phyloP scores from a whole-genome alignment of 2,797 vertebrate genomes.

The Pampus argenteus region DNA sequence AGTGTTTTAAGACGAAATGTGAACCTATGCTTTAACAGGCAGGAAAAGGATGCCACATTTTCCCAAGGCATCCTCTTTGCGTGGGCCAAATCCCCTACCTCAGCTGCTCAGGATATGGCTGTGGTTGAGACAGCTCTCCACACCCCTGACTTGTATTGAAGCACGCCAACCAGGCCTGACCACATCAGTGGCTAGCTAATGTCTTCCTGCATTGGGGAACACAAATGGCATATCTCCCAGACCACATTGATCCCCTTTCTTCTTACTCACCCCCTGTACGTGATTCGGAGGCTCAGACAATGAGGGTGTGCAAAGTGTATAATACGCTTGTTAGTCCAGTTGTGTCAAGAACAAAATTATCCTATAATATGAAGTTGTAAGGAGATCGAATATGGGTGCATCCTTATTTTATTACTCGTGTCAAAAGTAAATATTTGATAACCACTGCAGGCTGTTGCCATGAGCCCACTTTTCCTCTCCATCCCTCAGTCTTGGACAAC shows the following conservation, averaged over 20 bases:
- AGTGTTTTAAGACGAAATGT: not conserved
- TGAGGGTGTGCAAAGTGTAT: not conserved
- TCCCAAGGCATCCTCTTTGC: slow-evolving; percentile 6
- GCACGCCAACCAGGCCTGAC: slow-evolving; percentile 46
- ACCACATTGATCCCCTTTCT: slow-evolving; percentile 38
- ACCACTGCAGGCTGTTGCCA: slow-evolving; percentile 17
- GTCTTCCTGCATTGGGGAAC: slow-evolving; percentile 51
- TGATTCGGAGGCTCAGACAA: slow-evolving; percentile 4
- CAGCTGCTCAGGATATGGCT: slow-evolving; percentile 33
- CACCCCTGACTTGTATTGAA: slow-evolving; percentile 41
- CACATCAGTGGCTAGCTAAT: slow-evolving; percentile 67
- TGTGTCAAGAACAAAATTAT: not conserved
- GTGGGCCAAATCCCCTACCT: slow-evolving; percentile 14
- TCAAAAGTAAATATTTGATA: slow-evolving; percentile 29
- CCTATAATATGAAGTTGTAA: slow-evolving; percentile 3
- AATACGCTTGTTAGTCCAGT: not conserved
- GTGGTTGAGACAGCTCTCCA: slow-evolving; percentile 52
- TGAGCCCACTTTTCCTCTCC: slow-evolving; percentile 36
- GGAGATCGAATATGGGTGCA: not conserved
- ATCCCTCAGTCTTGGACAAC: slow-evolving; percentile 45
- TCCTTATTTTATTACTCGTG: slow-evolving; percentile 11
- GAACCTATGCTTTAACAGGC: not conserved
- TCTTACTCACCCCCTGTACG: slow-evolving; percentile 15
- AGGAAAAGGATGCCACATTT: slow-evolving; percentile 9
- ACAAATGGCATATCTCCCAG: slow-evolving; percentile 37